Percentiles rank a stretch among this genome's conserved stretches.
These are phyloP conservation scores for Xestia ashworthii DNA, from an alignment of 2,888 invertebrate genomes.

Conservation along the genomic window DNA sequence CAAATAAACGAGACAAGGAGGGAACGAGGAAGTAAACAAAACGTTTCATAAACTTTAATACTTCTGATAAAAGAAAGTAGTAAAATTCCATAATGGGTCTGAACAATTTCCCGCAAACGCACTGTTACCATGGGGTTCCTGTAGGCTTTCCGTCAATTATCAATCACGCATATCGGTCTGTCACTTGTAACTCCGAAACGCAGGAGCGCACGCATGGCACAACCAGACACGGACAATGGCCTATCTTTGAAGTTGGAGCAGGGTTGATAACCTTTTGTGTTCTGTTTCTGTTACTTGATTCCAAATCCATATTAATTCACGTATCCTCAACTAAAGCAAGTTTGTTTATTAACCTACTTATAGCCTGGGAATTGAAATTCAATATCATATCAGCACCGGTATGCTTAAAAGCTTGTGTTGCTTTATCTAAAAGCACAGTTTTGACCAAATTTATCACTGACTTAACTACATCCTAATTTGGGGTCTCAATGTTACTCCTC, in stretches of 20 bases:
- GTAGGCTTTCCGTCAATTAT: constrained; percentile 68
- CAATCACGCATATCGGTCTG: constrained; percentile 72
- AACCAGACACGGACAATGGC: constrained; percentile 66
- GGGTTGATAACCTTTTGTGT: constrained; percentile 61
- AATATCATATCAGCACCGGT: not conserved
- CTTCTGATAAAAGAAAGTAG: constrained; percentile 37
- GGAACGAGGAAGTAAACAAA: constrained; percentile 1
- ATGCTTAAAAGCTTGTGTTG: not conserved
- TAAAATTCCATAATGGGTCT: constrained; percentile 47
- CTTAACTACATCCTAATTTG: not conserved
- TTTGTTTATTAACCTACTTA: not conserved
- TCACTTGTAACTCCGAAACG: constrained; percentile 50
- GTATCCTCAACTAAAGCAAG: not conserved
- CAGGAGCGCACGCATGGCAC: constrained; percentile 73
- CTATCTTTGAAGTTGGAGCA: constrained; percentile 55
- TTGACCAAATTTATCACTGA: not conserved
- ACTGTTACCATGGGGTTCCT: constrained; percentile 62
- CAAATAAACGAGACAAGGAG: constrained; percentile 11
- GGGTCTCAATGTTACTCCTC: no score
- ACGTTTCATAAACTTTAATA: constrained; percentile 30
- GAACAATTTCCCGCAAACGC: constrained; percentile 62
- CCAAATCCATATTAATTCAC: not conserved
- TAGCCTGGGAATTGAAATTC: not conserved
- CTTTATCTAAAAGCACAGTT: not conserved
- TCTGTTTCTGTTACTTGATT: constrained; percentile 3